A percentile compares a stretch with the other conserved stretches of the same genome.
Conservation (phyloP, 1,140 invertebrate species). For the Zaprionus gabonicus region DNA sequence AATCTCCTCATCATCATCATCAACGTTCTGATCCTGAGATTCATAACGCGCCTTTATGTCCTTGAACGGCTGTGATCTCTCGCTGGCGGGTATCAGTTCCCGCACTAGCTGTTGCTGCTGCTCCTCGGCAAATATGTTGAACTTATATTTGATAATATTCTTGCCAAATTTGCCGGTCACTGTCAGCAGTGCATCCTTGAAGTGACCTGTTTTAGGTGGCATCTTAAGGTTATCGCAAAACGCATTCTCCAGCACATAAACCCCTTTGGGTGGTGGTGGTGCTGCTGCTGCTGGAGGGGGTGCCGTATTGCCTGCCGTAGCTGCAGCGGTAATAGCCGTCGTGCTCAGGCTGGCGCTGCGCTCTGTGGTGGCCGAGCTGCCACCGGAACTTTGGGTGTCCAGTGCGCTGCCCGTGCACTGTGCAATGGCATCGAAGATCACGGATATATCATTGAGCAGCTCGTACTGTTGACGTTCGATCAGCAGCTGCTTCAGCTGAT, state of each 20-base stretch:
- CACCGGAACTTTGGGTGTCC: slow-evolving; percentile 78
- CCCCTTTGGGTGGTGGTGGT: slow-evolving; percentile 43
- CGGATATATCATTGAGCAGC: slow-evolving; percentile 80
- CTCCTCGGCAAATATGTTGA: slow-evolving; percentile 82
- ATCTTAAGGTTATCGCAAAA: slow-evolving; percentile 81
- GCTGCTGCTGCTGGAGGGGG: not conserved
- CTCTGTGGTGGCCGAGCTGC: slow-evolving; percentile 73
- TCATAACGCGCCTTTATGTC: slow-evolving; percentile 78
- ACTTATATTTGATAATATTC: slow-evolving; percentile 84
- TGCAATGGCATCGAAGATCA: slow-evolving; percentile 81
- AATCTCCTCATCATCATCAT: slow-evolving; percentile 72
- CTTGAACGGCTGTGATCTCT: slow-evolving; percentile 76
- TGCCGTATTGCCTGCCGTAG: not conserved
- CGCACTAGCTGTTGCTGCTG: slow-evolving; percentile 79
- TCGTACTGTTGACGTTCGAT: slow-evolving; percentile 79
- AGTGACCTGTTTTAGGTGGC: slow-evolving; percentile 68
- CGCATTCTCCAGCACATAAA: slow-evolving; percentile 79
- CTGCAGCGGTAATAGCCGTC: slow-evolving; percentile 15
- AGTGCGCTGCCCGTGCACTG: slow-evolving; percentile 70
- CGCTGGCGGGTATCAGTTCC: slow-evolving; percentile 74
- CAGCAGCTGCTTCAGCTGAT: slow-evolving; percentile 72
- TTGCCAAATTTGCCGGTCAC: slow-evolving; percentile 83
- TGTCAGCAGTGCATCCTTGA: slow-evolving; percentile 78
- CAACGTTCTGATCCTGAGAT: slow-evolving; percentile 23
- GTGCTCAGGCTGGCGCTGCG: slow-evolving; percentile 63